These are phyloP conservation scores for Platycnemis pennipes DNA, from an alignment of 2,888 invertebrate species.

Conservation along the genomic window DNA sequence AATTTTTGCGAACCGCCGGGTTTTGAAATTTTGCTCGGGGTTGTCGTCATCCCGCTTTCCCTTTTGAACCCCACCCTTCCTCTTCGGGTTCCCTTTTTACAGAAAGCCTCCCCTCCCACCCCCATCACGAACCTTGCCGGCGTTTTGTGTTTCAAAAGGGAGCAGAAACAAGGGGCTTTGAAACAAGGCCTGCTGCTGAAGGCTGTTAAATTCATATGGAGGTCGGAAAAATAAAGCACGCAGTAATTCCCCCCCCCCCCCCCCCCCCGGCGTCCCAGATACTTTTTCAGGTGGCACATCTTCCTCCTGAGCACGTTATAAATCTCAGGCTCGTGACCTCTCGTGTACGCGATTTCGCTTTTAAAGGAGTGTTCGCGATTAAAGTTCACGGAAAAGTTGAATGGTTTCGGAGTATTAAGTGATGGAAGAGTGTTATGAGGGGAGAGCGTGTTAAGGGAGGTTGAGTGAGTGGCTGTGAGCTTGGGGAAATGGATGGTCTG, in stretches of 20 bases:
- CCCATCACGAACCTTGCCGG: background rate
- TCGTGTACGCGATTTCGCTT: background rate
- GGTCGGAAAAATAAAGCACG: background rate
- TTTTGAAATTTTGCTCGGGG: background rate
- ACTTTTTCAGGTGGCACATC: background rate
- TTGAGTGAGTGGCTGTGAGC: conserved; percentile 26
- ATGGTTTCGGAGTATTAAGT: conserved; percentile 22
- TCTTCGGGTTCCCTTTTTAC: background rate
- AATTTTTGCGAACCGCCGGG: background rate
- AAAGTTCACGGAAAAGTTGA: conserved; percentile 22
- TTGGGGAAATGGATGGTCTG: conserved; percentile 17
- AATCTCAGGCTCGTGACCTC: background rate
- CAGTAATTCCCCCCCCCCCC: background rate
- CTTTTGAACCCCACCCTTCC: background rate
- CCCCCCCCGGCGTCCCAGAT: background rate
- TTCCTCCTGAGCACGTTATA: background rate
- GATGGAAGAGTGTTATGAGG: conserved; percentile 4
- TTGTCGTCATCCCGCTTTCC: background rate
- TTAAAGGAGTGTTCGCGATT: background rate
- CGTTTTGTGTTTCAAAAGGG: conserved; percentile 25
- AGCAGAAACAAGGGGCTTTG: background rate
- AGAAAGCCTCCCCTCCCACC: background rate
- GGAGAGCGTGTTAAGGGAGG: conserved; percentile 13
- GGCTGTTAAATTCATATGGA: background rate
- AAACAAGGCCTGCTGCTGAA: background rate